Evolutionary conservation across 2,797 vertebrate genomes (phyloP), one percentile per base, ranked within the genome.

Genomic region (Chaetophractus vellerosus): DNA sequence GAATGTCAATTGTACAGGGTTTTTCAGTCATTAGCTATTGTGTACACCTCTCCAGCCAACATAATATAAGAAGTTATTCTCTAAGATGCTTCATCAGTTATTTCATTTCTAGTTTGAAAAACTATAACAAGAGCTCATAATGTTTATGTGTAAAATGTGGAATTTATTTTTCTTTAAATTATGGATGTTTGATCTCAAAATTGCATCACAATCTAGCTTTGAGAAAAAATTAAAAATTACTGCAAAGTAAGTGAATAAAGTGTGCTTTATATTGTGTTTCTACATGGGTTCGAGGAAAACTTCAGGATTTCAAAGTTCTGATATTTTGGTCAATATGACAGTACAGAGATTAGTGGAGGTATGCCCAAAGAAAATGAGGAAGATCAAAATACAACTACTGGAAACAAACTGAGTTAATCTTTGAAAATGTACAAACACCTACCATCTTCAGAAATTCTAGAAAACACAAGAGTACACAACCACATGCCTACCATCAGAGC

Each of bases 111-210:
- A 83, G 48, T 61, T 69, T 45, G 15, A 66, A 61, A 74, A 52
- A 3, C 68, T 90, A 4, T 9, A 87, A 41, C 4, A 38, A 61
- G 18, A 81, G n/a, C 23, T 72, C 63, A 78, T 79, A 7, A 36
- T 45, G 38, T 33, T 4, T 45, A n/a, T 63, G 18, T 57, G 75
- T 64, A 84, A 75, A 92, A 81, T 36, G 76, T 71, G 28, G 71
- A 57, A 61, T 93, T 71, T 63, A 1, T 76, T 61, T 94, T 91
- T 33, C n/a, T 64, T 66, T 59, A 57, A 86, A 26, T 82, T 93
- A 72, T 66, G 12, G 89, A 64, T 76, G 7, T 4, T 26, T 88
- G 36, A 64, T 72, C 14, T 86, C 31, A 76, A 31, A 45, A 88
- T 76, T 66, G 4, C 2, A 71, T 28, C 45, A 48, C 5, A n/a